phyloP scores from a whole-genome alignment of 2,888 invertebrate species.

The Drosophila hamatofila region DNA sequence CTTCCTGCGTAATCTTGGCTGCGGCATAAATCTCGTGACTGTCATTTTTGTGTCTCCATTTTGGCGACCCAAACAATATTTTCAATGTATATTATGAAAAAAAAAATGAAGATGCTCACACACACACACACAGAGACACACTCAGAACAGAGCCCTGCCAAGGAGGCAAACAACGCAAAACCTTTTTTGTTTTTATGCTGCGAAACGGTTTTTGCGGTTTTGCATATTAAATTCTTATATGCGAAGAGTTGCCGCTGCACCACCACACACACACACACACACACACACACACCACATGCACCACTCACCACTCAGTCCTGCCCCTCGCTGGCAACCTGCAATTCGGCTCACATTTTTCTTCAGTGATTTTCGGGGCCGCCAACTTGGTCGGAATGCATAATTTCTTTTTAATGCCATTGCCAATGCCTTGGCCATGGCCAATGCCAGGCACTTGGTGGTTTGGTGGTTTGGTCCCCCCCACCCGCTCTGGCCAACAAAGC shows the following conservation, averaged over 20 bases:
- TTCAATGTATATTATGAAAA: conserved; percentile 79
- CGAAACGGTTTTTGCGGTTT: conserved; percentile 81
- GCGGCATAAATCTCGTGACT: conserved; percentile 82
- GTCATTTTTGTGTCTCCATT: conserved; percentile 84
- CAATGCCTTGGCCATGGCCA: conserved; percentile 42
- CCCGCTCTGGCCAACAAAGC: background rate
- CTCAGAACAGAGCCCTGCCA: conserved; percentile 17
- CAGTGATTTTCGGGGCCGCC: conserved; percentile 75
- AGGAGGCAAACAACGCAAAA: conserved; percentile 31
- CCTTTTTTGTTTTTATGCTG: conserved; percentile 56
- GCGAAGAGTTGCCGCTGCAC: conserved; percentile 43
- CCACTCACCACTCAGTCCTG: background rate
- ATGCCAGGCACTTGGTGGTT: conserved; percentile 28
- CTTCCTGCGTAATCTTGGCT: conserved; percentile 78
- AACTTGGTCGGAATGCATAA: conserved; percentile 81
- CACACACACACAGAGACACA: conserved; percentile 30
- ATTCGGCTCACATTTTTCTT: conserved; percentile 66
- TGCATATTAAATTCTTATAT: conserved; percentile 82
- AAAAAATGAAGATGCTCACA: conserved; percentile 59
- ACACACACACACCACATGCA: background rate
- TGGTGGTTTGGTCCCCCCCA: background rate
- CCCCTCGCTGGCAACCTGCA: conserved; percentile 8
- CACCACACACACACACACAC: conserved; percentile 1
- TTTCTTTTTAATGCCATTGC: conserved; percentile 80
- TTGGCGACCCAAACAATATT: conserved; percentile 83